These are phyloP conservation scores for human (Homo sapiens) DNA, from an alignment of 2,113 vertebrate species.

Conservation along the genomic window DNA sequence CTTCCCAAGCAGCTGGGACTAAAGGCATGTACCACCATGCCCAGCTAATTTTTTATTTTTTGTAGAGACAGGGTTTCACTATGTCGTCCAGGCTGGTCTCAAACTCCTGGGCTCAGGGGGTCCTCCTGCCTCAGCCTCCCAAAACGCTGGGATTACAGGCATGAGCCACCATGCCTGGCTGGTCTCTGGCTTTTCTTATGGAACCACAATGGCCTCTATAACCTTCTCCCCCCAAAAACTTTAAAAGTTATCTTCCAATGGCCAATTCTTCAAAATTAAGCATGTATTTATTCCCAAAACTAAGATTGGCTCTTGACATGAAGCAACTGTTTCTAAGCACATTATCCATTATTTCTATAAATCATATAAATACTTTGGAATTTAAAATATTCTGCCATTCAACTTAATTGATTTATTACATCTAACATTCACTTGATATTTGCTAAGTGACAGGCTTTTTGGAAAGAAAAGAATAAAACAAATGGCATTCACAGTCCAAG, in stretches of 20 bases:
- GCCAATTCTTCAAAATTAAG: background rate
- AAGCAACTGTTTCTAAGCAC: background rate
- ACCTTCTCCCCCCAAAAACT: fast-evolving
- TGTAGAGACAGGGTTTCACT: no score
- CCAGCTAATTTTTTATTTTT: no score
- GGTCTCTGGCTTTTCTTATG: background rate
- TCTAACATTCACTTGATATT: background rate
- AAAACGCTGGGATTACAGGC: no score
- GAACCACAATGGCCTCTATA: background rate
- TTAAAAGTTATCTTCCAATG: background rate
- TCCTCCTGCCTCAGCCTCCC: no score
- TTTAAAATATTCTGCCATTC: background rate
- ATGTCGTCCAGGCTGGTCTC: no score
- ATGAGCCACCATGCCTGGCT: no score
- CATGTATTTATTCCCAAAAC: background rate
- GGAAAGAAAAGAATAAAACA: background rate
- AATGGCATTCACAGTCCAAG: background rate
- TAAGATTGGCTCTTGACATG: background rate
- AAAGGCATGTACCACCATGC: no score
- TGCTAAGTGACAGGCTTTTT: background rate
- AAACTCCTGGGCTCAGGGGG: no score
- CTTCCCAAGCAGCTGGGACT: no score
- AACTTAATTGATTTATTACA: background rate
- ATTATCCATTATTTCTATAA: background rate
- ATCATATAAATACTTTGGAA: background rate